phyloP scores from a whole-genome alignment of 2,113 vertebrate species.

The Nerophis lumbriciformis region DNA sequence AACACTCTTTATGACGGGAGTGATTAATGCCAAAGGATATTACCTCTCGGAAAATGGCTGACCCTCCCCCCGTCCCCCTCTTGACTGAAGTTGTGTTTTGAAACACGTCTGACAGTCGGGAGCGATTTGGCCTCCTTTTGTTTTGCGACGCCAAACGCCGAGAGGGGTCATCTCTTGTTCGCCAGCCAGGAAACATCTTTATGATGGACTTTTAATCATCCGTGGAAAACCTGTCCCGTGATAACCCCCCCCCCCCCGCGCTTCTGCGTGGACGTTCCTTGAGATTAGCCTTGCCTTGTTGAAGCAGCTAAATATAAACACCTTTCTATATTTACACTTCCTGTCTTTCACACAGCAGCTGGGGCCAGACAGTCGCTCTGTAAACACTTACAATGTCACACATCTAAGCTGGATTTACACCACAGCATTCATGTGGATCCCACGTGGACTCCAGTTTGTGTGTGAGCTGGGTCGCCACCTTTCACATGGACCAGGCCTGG shows the following conservation, averaged over 20 bases:
- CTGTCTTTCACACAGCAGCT: slow-evolving; percentile 51
- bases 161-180: slow-evolving; percentile 51
- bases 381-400: slow-evolving; percentile 28
- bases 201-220: slow-evolving; percentile 33
- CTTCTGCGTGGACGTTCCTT: slow-evolving; percentile 13
- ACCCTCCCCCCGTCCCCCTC: slow-evolving; percentile 27
- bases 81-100: slow-evolving; percentile 64
- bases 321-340: slow-evolving; percentile 27
- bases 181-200: slow-evolving; percentile 40
- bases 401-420: slow-evolving; percentile 4
- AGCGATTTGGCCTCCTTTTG: slow-evolving; percentile 65
- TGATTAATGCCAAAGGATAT: slow-evolving; percentile 67
- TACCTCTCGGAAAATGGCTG: slow-evolving; percentile 56
- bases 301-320: slow-evolving; percentile 36
- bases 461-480: no score
- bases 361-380: not conserved
- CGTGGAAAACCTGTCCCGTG: not conserved
- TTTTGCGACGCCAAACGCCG: slow-evolving; percentile 39
- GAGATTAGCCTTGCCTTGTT: slow-evolving; percentile 29
- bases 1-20: slow-evolving; percentile 48
- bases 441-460: no score
- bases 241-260: not conserved
- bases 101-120: slow-evolving; percentile 61
- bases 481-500: no score
- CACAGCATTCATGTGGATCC: not conserved